Evolutionary conservation across 1,140 invertebrate species (phyloP).

Genomic region (Papilio dardanus): DNA sequence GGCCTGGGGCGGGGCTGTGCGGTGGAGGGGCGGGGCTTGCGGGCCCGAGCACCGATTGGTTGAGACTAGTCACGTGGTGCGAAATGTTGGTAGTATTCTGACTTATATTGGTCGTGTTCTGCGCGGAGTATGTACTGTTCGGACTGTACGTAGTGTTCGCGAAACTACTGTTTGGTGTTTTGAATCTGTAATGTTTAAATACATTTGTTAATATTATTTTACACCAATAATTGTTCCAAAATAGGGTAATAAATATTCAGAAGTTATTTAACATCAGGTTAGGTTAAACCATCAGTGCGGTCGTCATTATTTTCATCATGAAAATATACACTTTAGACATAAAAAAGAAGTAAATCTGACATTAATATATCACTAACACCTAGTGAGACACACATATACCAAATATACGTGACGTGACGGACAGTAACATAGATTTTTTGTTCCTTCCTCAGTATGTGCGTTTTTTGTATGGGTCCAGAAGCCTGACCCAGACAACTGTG

Average conservation of each 20-base stretch:
- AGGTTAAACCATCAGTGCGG: slow-evolving; percentile 31
- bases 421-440: no score
- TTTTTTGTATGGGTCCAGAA: no score
- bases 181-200: slow-evolving; percentile 54
- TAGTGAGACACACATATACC: no score
- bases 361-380: no score
- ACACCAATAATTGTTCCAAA: not conserved
- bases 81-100: slow-evolving; percentile 44
- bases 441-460: no score
- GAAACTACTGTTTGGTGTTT: slow-evolving; percentile 70
- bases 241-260: not conserved
- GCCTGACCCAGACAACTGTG: no score
- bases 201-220: not conserved
- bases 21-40: slow-evolving; percentile 36
- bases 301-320: slow-evolving; percentile 26
- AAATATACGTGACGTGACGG: no score
- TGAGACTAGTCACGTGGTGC: slow-evolving; percentile 48
- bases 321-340: no score
- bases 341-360: no score
- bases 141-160: slow-evolving; percentile 76
- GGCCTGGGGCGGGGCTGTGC: not conserved
- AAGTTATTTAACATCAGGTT: slow-evolving; percentile 1
- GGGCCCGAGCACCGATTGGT: slow-evolving; percentile 47
- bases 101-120: slow-evolving; percentile 46
- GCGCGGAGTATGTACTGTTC: slow-evolving; percentile 68